A percentile compares a stretch with the other conserved stretches of the same genome.
Conservation (phyloP, 2,888 invertebrate genomes). For the Drosophila flavopinicola region DNA sequence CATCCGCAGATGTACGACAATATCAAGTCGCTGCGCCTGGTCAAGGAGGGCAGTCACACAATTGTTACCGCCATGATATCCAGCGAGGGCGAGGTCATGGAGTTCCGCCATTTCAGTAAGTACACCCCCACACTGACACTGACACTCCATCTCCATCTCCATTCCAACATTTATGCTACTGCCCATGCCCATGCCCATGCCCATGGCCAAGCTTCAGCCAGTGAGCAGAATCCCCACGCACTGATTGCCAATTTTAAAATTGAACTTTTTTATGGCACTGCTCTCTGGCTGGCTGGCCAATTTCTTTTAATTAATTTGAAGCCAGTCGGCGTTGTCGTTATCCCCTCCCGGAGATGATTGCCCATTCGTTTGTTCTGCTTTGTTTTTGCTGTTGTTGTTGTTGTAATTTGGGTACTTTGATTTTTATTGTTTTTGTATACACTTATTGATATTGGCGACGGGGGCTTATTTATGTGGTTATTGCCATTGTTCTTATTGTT, state of each 20-base stretch:
- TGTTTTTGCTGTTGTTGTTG: constrained; percentile 44
- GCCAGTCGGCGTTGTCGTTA: constrained; percentile 62
- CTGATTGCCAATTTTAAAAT: constrained; percentile 80
- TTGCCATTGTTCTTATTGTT: constrained; percentile 49
- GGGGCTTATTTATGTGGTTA: constrained; percentile 78
- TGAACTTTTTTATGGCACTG: constrained; percentile 76
- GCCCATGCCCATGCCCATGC: no score
- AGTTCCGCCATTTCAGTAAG: constrained; percentile 87
- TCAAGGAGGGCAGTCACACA: constrained; percentile 88
- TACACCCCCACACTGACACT: constrained; percentile 29
- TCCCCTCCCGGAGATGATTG: constrained; percentile 71
- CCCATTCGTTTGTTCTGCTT: constrained; percentile 46
- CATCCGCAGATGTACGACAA: constrained; percentile 94
- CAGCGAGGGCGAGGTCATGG: constrained; percentile 94
- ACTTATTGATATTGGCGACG: constrained; percentile 77
- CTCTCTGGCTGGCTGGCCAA: constrained; percentile 56
- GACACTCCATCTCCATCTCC: background rate
- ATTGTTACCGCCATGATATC: constrained; percentile 94
- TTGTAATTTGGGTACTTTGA: constrained; percentile 61
- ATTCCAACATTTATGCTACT: background rate
- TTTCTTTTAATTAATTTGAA: constrained; percentile 79
- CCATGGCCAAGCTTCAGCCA: background rate
- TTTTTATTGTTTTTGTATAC: constrained; percentile 75
- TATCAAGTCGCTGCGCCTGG: constrained; percentile 90
- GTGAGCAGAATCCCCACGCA: constrained; percentile 50